Evolutionary conservation across 2,113 vertebrate genomes (phyloP), one percentile per base, ranked within the genome.

Genomic region (Plecturocebus donacophilus): DNA sequence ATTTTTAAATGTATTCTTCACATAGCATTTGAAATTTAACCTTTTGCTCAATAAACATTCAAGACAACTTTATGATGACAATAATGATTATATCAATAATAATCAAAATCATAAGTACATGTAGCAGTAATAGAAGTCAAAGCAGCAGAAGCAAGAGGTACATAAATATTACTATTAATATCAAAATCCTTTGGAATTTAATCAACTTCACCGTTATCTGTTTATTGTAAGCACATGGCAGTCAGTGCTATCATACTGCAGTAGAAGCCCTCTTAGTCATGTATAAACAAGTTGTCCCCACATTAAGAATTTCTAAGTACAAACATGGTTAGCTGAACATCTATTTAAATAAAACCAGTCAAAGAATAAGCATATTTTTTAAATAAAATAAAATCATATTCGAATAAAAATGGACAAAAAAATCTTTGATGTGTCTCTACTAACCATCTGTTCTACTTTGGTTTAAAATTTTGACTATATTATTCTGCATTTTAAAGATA

Each of bases 161-260:
- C 20, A 66, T 25, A 58, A 47, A 61, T 25, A 32, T 5, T 14
- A 19, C n/a, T 61, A 42, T 12, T 52, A 81, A 32, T n/a, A 77
- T 21, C 40, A 23, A 90, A 90, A 38, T 35, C 6, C 11, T 87
- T 75, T 20, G 68, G 9, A 49, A 75, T 80, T 61, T 87, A 17
- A 47, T 20, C 13, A 76, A 56, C 9, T 14, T 30, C 25, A 61
- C 12, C 23, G 25, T 45, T 21, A 70, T 5, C 32, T n/a, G 8
- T 23, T 71, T n/a, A 14, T 23, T 71, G 17, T 9, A 64, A 42
- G 11, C 8, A 38, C 8, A 58, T 13, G n/a, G 23, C 17, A 56
- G 19, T 45, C 8, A 38, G 4, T 27, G 10, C 2, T n/a, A 35
- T 5, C 9, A 3, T 80, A 5, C 14, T 40, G 1, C 2, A 1